Conservation (phyloP, 2,113 vertebrate species). For the Oceanodroma tethys region DNA sequence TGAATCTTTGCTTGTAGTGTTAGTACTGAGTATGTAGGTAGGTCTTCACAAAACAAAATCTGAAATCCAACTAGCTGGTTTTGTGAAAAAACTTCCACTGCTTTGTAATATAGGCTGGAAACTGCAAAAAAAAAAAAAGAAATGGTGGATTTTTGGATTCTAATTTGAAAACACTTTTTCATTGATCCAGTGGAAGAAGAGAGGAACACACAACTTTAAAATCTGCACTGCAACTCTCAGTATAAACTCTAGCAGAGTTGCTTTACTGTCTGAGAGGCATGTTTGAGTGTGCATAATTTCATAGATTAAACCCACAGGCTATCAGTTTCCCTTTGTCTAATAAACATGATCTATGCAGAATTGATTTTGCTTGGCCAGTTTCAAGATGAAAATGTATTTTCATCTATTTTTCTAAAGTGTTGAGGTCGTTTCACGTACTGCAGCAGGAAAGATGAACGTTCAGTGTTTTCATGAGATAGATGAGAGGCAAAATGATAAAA, state of each 20-base stretch:
- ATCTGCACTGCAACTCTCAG: neutral
- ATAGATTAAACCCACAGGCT: neutral
- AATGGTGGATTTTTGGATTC: neutral
- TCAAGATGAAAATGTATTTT: slow-evolving; percentile 18
- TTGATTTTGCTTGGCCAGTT: slow-evolving; percentile 39
- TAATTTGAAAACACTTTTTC: neutral
- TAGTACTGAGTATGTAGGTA: neutral
- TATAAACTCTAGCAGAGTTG: neutral
- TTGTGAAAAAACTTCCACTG: neutral
- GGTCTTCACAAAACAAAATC: neutral
- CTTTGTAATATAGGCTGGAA: neutral
- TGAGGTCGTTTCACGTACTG: neutral
- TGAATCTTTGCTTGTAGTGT: neutral
- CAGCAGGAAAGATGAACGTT: neutral
- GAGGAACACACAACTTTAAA: neutral
- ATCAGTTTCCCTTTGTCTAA: neutral
- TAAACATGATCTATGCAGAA: slow-evolving; percentile 8
- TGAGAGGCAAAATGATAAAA: neutral
- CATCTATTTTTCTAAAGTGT: neutral
- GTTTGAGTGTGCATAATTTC: neutral
- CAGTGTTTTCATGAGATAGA: neutral
- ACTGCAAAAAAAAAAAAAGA: neutral
- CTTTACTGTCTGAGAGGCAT: neutral
- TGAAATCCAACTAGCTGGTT: neutral
- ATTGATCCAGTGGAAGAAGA: neutral